Evolutionary conservation across 1,140 invertebrate species (phyloP).

Genomic region (Trialeurodes vaporariorum): DNA sequence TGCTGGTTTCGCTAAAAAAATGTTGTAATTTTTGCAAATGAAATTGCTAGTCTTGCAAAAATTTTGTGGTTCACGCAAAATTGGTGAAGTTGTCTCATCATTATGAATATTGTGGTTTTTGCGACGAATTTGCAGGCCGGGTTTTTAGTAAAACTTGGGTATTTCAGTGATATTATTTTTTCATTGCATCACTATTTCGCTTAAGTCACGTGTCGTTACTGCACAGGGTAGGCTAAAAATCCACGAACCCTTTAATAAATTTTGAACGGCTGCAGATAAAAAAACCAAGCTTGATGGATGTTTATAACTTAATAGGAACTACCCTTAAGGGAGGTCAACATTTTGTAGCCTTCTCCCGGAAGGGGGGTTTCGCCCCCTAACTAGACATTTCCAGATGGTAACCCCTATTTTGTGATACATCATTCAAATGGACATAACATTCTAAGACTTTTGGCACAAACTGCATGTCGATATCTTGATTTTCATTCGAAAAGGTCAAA

Average conservation of each 20-base stretch:
- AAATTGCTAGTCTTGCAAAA: no score
- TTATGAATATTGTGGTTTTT: no score
- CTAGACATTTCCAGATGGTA: background rate
- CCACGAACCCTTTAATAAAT: background rate
- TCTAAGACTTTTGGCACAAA: background rate
- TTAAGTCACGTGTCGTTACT: no score
- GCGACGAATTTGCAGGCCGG: no score
- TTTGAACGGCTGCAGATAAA: background rate
- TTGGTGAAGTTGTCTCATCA: no score
- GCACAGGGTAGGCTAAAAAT: background rate
- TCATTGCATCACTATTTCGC: no score
- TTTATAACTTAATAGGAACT: background rate
- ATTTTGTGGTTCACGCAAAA: no score
- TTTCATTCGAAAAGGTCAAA: background rate
- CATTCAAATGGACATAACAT: background rate
- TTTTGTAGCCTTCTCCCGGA: background rate
- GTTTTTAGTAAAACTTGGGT: no score
- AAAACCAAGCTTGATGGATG: background rate
- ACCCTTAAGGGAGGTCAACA: background rate
- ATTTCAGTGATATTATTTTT: no score
- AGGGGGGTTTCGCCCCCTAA: background rate
- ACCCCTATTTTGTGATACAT: background rate
- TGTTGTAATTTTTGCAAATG: no score
- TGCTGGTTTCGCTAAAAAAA: no score
- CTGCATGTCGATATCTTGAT: background rate